Conservation (phyloP, 2,113 vertebrate species). For the Pangasianodon hypophthalmus region DNA sequence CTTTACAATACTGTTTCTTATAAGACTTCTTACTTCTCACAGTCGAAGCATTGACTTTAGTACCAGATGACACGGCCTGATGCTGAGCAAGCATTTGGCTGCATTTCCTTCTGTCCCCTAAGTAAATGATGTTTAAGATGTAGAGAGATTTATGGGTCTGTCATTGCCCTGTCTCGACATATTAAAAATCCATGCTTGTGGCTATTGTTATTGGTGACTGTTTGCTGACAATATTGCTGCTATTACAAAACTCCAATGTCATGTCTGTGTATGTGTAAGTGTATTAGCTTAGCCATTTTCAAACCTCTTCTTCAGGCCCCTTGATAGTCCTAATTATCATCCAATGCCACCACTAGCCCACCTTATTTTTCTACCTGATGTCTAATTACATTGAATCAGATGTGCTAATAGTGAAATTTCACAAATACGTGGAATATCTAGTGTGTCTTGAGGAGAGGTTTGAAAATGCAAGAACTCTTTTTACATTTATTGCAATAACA, state of each 20-base stretch:
- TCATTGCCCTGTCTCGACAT: not conserved
- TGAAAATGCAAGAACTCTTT: not conserved
- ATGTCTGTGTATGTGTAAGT: not conserved
- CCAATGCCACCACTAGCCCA: not conserved
- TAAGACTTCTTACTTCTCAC: too few species aligned
- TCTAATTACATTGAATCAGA: not conserved
- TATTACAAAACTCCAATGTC: not conserved
- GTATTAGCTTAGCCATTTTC: not conserved
- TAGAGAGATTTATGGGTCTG: not conserved
- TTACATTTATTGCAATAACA: not conserved
- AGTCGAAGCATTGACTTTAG: not conserved
- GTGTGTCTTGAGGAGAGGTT: not conserved
- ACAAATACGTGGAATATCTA: not conserved
- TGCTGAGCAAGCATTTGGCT: conserved; percentile 24
- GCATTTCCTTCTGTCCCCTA: not conserved
- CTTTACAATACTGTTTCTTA: not conserved
- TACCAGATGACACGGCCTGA: not conserved
- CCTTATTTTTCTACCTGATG: not conserved
- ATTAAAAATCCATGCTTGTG: not conserved
- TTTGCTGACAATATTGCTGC: not conserved
- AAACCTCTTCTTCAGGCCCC: not conserved
- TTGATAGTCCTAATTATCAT: not conserved
- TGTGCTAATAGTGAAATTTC: not conserved
- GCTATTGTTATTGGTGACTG: not conserved
- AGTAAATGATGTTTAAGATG: not conserved